Conservation (phyloP, 2,113 vertebrate species). For the Tachysurus vachellii region DNA sequence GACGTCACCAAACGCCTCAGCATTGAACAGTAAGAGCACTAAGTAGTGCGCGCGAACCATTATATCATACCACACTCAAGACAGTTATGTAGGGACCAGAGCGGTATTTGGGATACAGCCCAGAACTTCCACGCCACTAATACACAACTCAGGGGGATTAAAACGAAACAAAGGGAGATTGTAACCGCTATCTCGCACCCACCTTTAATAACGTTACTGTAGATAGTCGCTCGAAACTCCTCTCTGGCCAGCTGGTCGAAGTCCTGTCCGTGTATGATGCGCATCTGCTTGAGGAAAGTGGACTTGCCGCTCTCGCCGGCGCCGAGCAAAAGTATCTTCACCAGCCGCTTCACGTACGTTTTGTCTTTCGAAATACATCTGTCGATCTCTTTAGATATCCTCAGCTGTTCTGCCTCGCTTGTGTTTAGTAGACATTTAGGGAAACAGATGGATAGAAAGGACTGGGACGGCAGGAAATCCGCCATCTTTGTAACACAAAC, state of each 20-base stretch:
- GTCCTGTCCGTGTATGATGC: conserved; percentile 94
- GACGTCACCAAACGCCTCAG: neutral
- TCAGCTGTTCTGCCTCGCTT: conserved; percentile 86
- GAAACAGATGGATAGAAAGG: conserved; percentile 87
- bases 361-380: conserved; percentile 86
- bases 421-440: conserved; percentile 89
- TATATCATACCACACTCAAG: too few species aligned
- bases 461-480: conserved; percentile 96
- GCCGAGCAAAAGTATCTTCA: conserved; percentile 91
- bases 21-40: neutral
- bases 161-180: neutral
- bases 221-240: conserved; percentile 91
- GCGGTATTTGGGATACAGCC: neutral
- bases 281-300: conserved; percentile 98
- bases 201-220: conserved; percentile 96
- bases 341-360: conserved; percentile 87
- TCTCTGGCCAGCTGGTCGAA: conserved; percentile 90
- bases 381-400: conserved; percentile 92
- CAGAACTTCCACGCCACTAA: neutral
- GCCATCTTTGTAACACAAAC: conserved; percentile 87
- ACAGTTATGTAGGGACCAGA: neutral
- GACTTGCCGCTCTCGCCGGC: conserved; percentile 97
- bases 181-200: neutral
- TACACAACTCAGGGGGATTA: neutral
- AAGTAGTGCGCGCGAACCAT: neutral